phyloP scores from a whole-genome alignment of 2,888 invertebrate genomes.

The Tridacna gigas region DNA sequence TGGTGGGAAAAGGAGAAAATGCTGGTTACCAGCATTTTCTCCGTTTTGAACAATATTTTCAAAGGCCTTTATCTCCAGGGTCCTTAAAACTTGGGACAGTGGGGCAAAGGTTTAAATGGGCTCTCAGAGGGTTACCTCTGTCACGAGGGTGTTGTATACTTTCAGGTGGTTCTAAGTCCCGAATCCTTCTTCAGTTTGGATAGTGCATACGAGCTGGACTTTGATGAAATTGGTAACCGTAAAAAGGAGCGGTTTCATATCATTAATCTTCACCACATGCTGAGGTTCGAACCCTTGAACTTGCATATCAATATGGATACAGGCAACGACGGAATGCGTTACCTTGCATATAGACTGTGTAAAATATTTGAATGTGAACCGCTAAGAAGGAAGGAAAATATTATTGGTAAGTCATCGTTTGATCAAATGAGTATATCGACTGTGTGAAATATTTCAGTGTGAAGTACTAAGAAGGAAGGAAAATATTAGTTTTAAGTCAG shows the following conservation, averaged over 20 bases:
- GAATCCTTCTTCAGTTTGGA: constrained; percentile 43
- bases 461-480: no score
- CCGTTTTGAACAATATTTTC: no score
- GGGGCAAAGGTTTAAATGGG: no score
- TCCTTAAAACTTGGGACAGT: no score
- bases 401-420: constrained; percentile 38
- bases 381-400: constrained; percentile 27
- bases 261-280: constrained; percentile 43
- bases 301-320: constrained; percentile 49
- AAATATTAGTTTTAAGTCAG: no score
- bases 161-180: constrained; percentile 45
- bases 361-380: constrained; percentile 19
- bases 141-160: neutral
- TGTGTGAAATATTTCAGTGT: no score
- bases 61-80: no score
- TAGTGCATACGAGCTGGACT: constrained; percentile 44
- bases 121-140: no score
- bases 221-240: constrained; percentile 39
- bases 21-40: no score
- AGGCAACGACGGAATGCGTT: constrained; percentile 24
- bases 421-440: no score
- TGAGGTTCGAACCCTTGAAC: constrained; percentile 46
- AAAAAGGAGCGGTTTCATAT: constrained; percentile 32
- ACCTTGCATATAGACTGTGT: constrained; percentile 42
- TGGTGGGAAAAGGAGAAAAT: no score